These are phyloP conservation scores for Platyscapa corneri DNA, from an alignment of 1,140 invertebrate genomes.

Conservation along the genomic window DNA sequence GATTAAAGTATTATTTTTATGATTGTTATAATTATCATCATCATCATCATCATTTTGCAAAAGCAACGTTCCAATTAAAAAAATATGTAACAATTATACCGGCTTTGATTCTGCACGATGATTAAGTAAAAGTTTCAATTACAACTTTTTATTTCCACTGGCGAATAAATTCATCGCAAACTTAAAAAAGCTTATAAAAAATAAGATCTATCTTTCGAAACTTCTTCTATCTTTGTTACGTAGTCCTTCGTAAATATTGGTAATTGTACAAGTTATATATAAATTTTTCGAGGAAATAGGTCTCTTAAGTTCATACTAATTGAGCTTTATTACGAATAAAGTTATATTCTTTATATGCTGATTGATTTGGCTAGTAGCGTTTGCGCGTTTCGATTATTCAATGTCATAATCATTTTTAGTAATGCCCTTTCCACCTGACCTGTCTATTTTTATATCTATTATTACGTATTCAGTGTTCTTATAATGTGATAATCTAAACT, in stretches of 20 bases:
- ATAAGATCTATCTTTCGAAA: not conserved
- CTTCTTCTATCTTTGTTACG: not conserved
- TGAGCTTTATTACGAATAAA: slow-evolving; percentile 10
- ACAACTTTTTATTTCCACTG: too few species aligned
- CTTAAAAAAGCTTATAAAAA: not conserved
- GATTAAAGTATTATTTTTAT: too few species aligned
- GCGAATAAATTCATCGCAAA: too few species aligned
- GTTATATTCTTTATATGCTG: not conserved
- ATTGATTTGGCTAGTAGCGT: not conserved
- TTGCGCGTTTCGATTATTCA: slow-evolving; percentile 7
- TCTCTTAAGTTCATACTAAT: slow-evolving; percentile 5
- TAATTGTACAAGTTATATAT: not conserved
- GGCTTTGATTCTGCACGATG: too few species aligned
- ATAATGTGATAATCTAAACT: not conserved
- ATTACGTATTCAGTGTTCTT: not conserved
- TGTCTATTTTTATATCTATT: not conserved
- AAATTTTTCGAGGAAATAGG: not conserved
- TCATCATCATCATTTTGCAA: too few species aligned
- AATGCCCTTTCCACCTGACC: not conserved
- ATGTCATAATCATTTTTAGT: slow-evolving; percentile 7
- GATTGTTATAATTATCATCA: too few species aligned
- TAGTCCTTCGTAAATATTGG: not conserved
- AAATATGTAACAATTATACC: too few species aligned
- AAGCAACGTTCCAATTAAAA: too few species aligned
- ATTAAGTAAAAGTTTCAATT: too few species aligned